phyloP scores from a whole-genome alignment of 2,113 vertebrate genomes.

The Poecile atricapillus region DNA sequence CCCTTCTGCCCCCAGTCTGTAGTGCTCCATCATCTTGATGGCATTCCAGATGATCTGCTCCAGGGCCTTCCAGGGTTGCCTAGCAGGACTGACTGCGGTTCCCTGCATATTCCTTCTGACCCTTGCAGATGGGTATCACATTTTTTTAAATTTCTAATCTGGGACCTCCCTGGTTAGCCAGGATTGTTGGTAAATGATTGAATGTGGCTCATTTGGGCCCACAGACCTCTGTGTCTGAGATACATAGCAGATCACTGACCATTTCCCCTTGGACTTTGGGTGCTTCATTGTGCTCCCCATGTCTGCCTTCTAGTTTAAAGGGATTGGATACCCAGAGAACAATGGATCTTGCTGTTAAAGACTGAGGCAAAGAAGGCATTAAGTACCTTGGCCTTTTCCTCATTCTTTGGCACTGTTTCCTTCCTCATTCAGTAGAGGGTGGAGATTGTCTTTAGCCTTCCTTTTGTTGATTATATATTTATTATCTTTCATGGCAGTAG shows the following conservation, averaged over 20 bases:
- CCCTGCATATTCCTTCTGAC: neutral
- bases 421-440: neutral
- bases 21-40: neutral
- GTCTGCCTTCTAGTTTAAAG: neutral
- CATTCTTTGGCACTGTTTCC: neutral
- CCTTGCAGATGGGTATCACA: neutral
- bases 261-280: neutral
- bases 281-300: neutral
- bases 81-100: neutral
- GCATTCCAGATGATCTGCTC: neutral
- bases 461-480: neutral
- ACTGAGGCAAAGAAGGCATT: neutral
- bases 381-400: neutral
- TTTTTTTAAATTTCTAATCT: neutral
- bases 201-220: neutral
- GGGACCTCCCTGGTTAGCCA: neutral
- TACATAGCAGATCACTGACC: neutral
- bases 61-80: neutral
- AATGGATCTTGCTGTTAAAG: neutral
- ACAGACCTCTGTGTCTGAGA: neutral
- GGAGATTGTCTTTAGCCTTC: neutral
- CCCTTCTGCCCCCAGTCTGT: neutral
- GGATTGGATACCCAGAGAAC: neutral
- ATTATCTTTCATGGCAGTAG: neutral
- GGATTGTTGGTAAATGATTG: neutral